phyloP scores from a whole-genome alignment of 2,113 vertebrate species.

The Anhinga rufa region DNA sequence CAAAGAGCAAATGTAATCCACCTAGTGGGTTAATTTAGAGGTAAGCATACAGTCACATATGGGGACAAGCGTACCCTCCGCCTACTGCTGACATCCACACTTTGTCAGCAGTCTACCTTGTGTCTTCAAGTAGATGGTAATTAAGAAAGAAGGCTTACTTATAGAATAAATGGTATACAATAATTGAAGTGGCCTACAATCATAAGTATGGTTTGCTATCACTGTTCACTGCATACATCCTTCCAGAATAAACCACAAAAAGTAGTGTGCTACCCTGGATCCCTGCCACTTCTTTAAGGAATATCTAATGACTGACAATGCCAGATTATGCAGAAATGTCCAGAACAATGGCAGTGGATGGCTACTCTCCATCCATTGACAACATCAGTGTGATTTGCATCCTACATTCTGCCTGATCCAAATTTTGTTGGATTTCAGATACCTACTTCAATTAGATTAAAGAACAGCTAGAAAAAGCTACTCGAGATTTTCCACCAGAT shows the following conservation, averaged over 20 bases:
- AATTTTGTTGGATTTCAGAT: background rate
- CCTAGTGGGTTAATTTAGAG: background rate
- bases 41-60: background rate
- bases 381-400: background rate
- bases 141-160: background rate
- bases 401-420: background rate
- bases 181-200: background rate
- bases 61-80: background rate
- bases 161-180: background rate
- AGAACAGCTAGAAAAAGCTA: background rate
- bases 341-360: background rate
- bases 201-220: background rate
- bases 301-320: background rate
- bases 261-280: background rate
- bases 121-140: background rate
- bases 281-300: background rate
- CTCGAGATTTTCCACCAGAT: background rate
- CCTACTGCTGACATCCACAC: background rate
- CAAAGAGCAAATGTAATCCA: background rate
- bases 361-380: background rate
- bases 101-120: background rate
- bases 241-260: background rate
- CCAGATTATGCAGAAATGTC: background rate
- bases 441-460: background rate
- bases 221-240: background rate